Evolutionary conservation across 2,888 invertebrate genomes (phyloP), one percentile per base, ranked within the genome.

Genomic region (Clepsis dumicolana): DNA sequence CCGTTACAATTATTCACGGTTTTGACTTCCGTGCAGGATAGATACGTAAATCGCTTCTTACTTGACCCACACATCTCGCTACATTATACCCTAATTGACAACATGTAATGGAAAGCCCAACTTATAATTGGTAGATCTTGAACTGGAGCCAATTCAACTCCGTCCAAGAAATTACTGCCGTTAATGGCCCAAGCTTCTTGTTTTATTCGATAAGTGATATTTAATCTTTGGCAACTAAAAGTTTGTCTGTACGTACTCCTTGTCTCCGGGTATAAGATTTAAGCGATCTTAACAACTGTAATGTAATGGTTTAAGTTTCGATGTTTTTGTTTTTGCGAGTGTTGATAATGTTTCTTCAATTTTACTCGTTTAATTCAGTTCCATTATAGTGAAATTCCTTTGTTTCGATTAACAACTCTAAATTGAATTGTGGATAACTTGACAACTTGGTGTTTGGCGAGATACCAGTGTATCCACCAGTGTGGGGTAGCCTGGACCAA

Each of bases 61-160:
- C 38, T 56, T 50, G 12, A 2, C 12, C 48, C 44, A 1, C 21
- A 57, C 27, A 16, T 67, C 29, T 63, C 67, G 56, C 67, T 63
- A 64, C 68, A 64, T 63, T 65, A 70, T 70, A 66, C 38, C 50
- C 70, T 70, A 70, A 70, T 70, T 66, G 70, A 70, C 70, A 70
- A 66, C 62, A 57, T 65, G 59, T 70, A 66, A 70, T 70, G 66
- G 70, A 70, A 65, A 44, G 62, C 65, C 70, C 35, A 63, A 70
- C 70, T 70, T 70, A 66, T 66, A 70, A 70, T 70, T 70, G 70
- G 70, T 59, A 63, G 56, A 67, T 67, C 62, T 67, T 50, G 67
- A 67, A 67, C 62, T 57, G 62, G 67, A 38, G 54, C 61, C 61
- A 62, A 66, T 62, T 62, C 61, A 56, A 67, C 56, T 67, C 56